Evolutionary conservation across 2,113 vertebrate species (phyloP).

Genomic region (Thinocorus orbignyianus): DNA sequence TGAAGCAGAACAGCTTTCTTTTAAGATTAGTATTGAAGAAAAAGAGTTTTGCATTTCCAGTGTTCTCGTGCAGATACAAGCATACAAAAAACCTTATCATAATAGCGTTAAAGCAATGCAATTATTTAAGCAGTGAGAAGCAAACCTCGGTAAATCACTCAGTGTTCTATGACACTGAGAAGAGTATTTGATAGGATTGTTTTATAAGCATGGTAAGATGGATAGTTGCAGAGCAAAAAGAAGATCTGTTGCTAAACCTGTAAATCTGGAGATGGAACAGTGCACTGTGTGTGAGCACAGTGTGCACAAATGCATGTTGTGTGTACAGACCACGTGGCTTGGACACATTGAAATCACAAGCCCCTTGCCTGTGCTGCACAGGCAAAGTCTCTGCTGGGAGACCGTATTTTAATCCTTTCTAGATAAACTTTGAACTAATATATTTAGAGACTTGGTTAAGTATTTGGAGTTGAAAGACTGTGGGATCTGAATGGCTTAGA

Average conservation of each 20-base stretch:
- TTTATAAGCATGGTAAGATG: background rate
- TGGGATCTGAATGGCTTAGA: background rate
- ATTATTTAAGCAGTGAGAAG: constrained; percentile 20
- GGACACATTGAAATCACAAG: background rate
- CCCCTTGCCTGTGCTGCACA: background rate
- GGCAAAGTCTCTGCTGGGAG: background rate
- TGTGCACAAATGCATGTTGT: background rate
- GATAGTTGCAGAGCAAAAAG: background rate
- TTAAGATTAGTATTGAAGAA: background rate
- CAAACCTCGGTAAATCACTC: constrained; percentile 5
- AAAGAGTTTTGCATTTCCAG: background rate
- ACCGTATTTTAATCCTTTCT: background rate
- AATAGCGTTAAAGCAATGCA: background rate
- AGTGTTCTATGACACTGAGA: background rate
- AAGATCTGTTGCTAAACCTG: background rate
- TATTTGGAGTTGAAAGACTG: background rate
- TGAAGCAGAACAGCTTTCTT: constrained; percentile 12
- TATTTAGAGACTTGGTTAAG: background rate
- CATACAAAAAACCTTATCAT: background rate
- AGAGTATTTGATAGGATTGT: background rate
- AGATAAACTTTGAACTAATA: background rate
- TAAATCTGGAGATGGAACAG: background rate
- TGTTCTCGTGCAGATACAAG: background rate
- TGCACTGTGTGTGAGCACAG: background rate
- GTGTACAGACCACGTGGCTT: background rate